Conservation (phyloP, 2,113 vertebrate species). For the Lamprologus tigripictilis region DNA sequence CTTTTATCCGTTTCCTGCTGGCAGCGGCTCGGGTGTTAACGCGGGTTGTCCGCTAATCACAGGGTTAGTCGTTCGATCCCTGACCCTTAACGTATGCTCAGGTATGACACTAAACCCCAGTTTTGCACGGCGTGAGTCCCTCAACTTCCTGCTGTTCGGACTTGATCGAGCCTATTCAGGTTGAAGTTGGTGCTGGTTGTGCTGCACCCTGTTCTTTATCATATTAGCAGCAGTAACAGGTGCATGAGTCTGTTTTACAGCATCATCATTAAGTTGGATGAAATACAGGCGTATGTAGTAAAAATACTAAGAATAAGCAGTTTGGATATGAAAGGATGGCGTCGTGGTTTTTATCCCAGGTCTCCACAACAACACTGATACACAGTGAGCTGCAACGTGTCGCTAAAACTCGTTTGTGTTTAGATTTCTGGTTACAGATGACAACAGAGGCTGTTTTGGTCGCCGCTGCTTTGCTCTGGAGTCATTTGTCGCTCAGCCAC, state of each 20-base stretch:
- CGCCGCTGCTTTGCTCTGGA: background rate
- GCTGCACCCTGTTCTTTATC: background rate
- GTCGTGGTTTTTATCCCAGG: background rate
- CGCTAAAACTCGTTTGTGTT: accelerated
- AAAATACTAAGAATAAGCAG: background rate
- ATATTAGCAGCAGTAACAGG: background rate
- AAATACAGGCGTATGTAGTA: background rate
- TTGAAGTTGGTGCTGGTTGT: background rate
- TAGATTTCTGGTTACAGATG: background rate
- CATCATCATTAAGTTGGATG: background rate
- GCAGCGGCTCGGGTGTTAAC: background rate
- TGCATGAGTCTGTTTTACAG: background rate
- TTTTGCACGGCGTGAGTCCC: background rate
- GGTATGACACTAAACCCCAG: background rate
- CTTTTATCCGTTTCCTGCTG: background rate
- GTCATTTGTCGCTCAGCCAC: background rate
- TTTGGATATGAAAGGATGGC: background rate
- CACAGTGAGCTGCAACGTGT: accelerated
- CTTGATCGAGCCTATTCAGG: background rate
- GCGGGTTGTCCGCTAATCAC: background rate
- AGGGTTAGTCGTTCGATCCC: background rate
- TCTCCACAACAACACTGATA: background rate
- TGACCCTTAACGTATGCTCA: background rate
- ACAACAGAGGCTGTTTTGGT: background rate
- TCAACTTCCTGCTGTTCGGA: background rate